Base-by-base conservation (phyloP, 2,113 vertebrate species). In the Sinocyclocheilus rhinocerous region DNA sequence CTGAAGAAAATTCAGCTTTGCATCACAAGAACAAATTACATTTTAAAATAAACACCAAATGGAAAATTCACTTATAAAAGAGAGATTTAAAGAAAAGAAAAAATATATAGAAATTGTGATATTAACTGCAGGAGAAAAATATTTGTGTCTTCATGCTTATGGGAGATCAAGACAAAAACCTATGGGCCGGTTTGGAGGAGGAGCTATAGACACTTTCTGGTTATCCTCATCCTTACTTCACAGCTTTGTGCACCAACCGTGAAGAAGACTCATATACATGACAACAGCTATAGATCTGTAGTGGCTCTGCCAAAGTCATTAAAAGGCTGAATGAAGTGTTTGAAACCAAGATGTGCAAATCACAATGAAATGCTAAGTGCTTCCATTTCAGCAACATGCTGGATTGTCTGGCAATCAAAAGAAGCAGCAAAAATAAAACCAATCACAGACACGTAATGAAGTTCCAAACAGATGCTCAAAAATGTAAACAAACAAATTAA, bases 281-380 rank as follows among this genome's bases (percentile, higher is more conserved):
- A 95, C 92, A 95, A 95, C 93, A 92, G 93, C 92, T 93, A 94
- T 94, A 95, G 92, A 95, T 95, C 94, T 93, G 93, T 93, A 89
- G 92, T 90, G 90, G 91, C 92, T 93, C 94, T 93, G 92, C 92
- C 93, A 94, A 93, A 93, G 92, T 93, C 94, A 95, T 95, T 95
- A 94, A 83, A 93, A 90, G 90, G 92, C 91, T 93, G 94, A 93
- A 92, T 93, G 94, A 93, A 93, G 57, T 69, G 84, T 87, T 84
- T 87, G 92, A 93, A 94, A 94, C 92, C 93, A 94, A 94, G 92
- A 92, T 89, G 91, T 92, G 92, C 89, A 91, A 91, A 92, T 89
- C 89, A 87, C 91, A 81, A 87, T 92, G 90, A 94, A 92, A 86
- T 85, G 89, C 86, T 42, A 87, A 89, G 84, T 69, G 87, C 84